A percentile compares a stretch with the other conserved stretches of the same genome.
Conservation (phyloP, 2,888 invertebrate genomes). For the Lasioglossum leucozonium region DNA sequence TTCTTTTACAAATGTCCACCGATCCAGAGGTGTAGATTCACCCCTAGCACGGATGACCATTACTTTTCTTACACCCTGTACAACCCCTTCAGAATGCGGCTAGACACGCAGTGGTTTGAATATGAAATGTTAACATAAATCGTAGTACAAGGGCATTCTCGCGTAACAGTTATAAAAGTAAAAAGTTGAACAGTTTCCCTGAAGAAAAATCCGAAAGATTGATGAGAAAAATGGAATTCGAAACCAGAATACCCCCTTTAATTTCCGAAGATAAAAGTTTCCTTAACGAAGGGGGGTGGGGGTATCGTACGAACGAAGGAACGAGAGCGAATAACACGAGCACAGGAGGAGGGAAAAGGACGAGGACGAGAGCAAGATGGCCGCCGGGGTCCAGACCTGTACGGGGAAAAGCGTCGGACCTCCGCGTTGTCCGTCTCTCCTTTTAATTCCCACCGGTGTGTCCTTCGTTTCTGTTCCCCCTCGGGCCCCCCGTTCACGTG, state of each 20-base stretch:
- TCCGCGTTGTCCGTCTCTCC: slow-evolving; percentile 71
- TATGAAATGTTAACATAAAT: no score
- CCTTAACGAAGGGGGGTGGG: background rate
- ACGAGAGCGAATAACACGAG: slow-evolving; percentile 34
- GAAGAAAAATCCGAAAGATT: background rate
- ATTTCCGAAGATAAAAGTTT: background rate
- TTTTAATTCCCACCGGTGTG: slow-evolving; percentile 75
- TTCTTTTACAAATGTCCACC: no score
- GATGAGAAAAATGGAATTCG: no score
- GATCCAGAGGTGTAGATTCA: no score
- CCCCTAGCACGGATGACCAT: no score
- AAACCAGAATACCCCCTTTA: background rate
- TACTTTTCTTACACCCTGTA: no score
- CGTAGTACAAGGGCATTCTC: no score
- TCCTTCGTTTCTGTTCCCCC: slow-evolving; percentile 62
- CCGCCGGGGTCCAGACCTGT: slow-evolving; percentile 73
- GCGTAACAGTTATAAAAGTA: background rate
- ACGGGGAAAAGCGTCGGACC: slow-evolving; percentile 76
- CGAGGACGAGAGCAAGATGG: slow-evolving; percentile 72
- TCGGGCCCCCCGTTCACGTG: background rate
- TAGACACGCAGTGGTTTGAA: no score
- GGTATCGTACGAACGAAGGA: background rate
- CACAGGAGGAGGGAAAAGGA: slow-evolving; percentile 48
- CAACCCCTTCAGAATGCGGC: no score
- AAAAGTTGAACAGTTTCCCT: no score